Base-by-base conservation (phyloP, 2,797 vertebrate genomes). In the Anguilla obscura region DNA sequence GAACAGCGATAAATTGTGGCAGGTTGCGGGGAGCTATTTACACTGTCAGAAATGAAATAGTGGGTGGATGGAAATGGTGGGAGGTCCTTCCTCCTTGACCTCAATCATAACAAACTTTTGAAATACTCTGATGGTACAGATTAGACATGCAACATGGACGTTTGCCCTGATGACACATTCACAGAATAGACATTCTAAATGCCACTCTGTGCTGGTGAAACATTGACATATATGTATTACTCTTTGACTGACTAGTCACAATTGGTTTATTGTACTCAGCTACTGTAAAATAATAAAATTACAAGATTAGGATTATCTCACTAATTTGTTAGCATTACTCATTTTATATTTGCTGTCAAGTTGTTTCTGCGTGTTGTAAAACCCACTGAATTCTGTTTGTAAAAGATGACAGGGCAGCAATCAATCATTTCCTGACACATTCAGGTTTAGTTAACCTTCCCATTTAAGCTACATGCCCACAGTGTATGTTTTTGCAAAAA, bases 381-480 rank as follows among this genome's bases (percentile, higher is more conserved):
- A 76, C 12, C 0, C 12, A 76, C 16, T 36, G 33, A 36, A 40
- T 76, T 76, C 74, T 40, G 74, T 76, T 40, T 76, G 74, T 40
- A 33, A 16, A 33, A 76, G 74, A 36, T 76, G 33, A 76, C 27
- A 18, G 33, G 74, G 18, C 10, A 74, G 69, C 30, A 33, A 74
- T 74, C 69, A 76, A 76, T 76, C 74, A 18, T 76, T 76, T 76
- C 33, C 18, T 76, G 74, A 36, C 74, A 21, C 36, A 33, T 76
- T 40, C 14, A 40, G 33, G 12, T 76, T 40, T 4, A 76, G 12
- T 76, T 76, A 36, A 4, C 14, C 30, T 40, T 14, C 74, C 33
- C 33, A 40, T 76, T 76, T 76, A 40, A 18, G 74, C 74, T 16
- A 40, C 7, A 16, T 76, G 74, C 12, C 36, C 14, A 76, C 74